phyloP scores from a whole-genome alignment of 1,140 invertebrate species.

The Steinernema feltiae region DNA sequence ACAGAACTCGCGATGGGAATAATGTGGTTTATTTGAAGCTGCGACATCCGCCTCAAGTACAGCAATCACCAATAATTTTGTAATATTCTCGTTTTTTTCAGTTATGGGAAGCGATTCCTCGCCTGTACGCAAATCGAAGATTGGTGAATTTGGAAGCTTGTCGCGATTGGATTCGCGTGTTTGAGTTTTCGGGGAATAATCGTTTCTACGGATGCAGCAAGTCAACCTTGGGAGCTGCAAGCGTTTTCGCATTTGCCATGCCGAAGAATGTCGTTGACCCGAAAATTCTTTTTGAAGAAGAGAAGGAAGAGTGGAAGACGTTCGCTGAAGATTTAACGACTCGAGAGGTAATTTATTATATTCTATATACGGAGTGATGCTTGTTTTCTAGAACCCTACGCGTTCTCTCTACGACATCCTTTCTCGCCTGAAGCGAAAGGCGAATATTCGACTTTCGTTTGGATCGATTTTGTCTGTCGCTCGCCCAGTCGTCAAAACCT shows the following conservation, averaged over 20 bases:
- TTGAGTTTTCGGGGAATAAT: background rate
- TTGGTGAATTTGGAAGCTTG: constrained; percentile 33
- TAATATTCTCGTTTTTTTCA: background rate
- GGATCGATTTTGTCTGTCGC: background rate
- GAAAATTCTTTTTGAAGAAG: background rate
- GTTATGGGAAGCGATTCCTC: constrained; percentile 32
- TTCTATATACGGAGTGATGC: background rate
- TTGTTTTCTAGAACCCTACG: background rate
- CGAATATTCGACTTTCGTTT: background rate
- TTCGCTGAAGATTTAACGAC: background rate
- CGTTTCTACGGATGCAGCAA: background rate
- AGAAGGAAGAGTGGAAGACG: background rate
- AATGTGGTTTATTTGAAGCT: constrained; percentile 24
- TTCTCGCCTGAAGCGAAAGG: background rate
- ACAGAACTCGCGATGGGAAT: constrained; percentile 1
- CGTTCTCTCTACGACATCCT: background rate
- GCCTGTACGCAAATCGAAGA: background rate
- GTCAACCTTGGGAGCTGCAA: background rate
- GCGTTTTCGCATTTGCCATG: constrained; percentile 1
- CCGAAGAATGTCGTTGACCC: constrained; percentile 9
- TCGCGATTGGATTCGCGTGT: constrained; percentile 29
- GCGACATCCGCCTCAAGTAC: constrained; percentile 22
- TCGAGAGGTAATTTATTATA: background rate
- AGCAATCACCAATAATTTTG: background rate
- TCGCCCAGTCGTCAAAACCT: background rate